A percentile compares a stretch with the other conserved stretches of the same genome.
Conservation (phyloP, 1,140 invertebrate species). For the Diuraphis noxia region DNA sequence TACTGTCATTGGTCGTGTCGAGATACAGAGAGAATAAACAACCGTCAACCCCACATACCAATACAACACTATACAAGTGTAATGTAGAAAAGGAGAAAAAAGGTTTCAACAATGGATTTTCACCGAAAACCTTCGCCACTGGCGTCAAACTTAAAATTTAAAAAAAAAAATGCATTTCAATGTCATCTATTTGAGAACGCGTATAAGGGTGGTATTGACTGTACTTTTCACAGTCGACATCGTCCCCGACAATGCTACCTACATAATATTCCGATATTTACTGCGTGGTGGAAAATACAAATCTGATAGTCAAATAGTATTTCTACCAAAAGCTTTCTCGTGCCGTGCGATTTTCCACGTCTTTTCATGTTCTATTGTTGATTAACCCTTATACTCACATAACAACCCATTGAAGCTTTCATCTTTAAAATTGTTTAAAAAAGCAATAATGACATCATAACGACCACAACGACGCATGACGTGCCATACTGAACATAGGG, state of each 20-base stretch:
- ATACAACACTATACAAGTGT: neutral
- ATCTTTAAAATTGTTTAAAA: neutral
- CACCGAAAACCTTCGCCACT: neutral
- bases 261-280: neutral
- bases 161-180: neutral
- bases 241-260: neutral
- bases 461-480: neutral
- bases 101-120: constrained; percentile 1
- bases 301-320: neutral
- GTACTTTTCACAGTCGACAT: neutral
- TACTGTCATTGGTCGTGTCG: neutral
- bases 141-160: neutral
- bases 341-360: neutral
- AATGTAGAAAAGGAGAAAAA: neutral
- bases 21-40: neutral
- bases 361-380: neutral
- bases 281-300: neutral
- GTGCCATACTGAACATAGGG: neutral
- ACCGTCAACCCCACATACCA: neutral
- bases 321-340: neutral
- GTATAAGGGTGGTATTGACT: neutral
- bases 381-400: neutral
- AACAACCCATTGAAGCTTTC: neutral
- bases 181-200: neutral
- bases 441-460: neutral